Base-by-base conservation (phyloP, 2,888 invertebrate genomes). In the Amiota communis region DNA sequence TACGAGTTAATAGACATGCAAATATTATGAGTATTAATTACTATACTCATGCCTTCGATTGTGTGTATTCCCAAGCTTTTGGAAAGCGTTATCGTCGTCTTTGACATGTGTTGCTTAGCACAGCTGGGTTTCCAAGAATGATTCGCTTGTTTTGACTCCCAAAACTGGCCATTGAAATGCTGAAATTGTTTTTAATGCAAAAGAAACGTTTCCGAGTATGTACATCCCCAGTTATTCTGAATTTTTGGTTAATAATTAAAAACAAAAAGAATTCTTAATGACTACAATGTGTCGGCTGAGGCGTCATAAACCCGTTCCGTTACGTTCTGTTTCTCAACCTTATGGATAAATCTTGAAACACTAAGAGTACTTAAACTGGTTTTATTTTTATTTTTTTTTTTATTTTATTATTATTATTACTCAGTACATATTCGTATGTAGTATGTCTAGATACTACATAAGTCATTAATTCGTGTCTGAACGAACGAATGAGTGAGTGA, bases 221-320 rank as follows among this genome's bases (percentile, higher is more conserved):
- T 59, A 15, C n/a, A 36, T 36, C 17, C 15, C 20, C 59, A 59
- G 59, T 59, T 59, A 17, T 17, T 20, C 20, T 10, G 59, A 59
- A 59, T 9, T 59, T 59, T 20, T 20, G 11, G 59, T 9, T 36
- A 36, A 6, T 36, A 36, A 36, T 36, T 36, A 36, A 36, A 36
- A 36, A 36, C 36, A 36, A 36, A 36, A 6, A 36, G 36, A 36
- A 36, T 36, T 36, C 36, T 59, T 59, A 53, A 53, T 53, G 53
- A 15, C 20, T 59, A 3, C 17, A 59, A 17, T 59, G 8, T 49
- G n/a, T 17, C 48, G 48, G 48, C 20, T 48, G 10, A 48, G 17
- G 48, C 65, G 48, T 65, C 65, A 65, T 11, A 65, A 65, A 65
- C 65, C 17, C 48, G 65, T 65, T 65, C 48, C 36, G 36, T 36